Evolutionary conservation across 2,113 vertebrate genomes (phyloP).

Genomic region (Callopanchax toddi): DNA sequence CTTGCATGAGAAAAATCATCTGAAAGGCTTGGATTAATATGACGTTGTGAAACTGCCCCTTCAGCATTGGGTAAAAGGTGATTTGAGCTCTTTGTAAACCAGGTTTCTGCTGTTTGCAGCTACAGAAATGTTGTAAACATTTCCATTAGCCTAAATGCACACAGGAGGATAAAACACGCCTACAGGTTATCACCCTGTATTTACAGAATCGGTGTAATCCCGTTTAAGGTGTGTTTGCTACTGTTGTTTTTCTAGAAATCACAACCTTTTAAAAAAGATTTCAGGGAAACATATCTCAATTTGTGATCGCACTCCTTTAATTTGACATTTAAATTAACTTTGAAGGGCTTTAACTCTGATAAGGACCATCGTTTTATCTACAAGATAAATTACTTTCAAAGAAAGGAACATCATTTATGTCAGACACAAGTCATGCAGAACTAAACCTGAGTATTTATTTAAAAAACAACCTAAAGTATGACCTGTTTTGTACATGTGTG

Average conservation of each 20-base stretch:
- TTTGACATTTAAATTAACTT: background rate
- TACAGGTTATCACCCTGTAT: background rate
- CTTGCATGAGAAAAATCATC: conserved; percentile 32
- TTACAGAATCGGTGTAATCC: background rate
- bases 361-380: background rate
- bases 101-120: conserved; percentile 4
- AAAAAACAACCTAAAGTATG: background rate
- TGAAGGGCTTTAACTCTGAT: too few relatives aligned
- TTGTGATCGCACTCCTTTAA: background rate
- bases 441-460: background rate
- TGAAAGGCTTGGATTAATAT: conserved; percentile 24
- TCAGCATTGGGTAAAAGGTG: conserved; percentile 9
- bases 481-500: background rate
- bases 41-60: conserved; percentile 37
- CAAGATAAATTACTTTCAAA: conserved; percentile 1
- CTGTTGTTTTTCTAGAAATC: background rate
- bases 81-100: conserved; percentile 11
- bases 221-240: background rate
- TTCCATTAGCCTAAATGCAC: background rate
- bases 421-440: conserved; percentile 13
- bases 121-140: background rate
- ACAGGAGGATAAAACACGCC: background rate
- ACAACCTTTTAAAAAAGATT: background rate
- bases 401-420: conserved; percentile 12
- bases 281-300: background rate